Evolutionary conservation across 2,113 vertebrate genomes (phyloP), one percentile per base, ranked within the genome.

Genomic region (Climacteris rufus): DNA sequence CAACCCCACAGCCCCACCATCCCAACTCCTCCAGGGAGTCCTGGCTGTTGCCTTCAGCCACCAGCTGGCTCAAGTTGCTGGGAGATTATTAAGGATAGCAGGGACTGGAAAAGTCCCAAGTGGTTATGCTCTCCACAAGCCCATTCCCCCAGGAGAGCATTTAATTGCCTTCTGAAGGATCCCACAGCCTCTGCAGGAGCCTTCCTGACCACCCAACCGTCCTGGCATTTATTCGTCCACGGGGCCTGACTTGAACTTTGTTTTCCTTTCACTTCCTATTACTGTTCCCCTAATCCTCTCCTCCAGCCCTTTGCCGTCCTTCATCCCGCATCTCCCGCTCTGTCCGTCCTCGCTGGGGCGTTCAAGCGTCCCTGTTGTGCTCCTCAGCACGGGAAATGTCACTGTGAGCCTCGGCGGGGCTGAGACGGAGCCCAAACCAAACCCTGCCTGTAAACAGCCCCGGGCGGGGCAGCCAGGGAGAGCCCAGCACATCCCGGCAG

Each of bases 221-320:
- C 78, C 90, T 68, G 90, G 57, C 57, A 72, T 81, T 94, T 87
- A 90, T 89, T 91, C 52, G 8, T 95, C 90, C 87, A 86, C 11
- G 0, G 75, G 83, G 68, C 53, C 81, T 76, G 89, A 39, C 90
- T 63, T 92, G 83, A 91, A 90, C 91, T 95, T 91, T 89, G 77
- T 91, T 96, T 96, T 94, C 87, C 92, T 92, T 97, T 97, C 96
- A 91, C 90, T 96, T 97, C 95, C 69, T 84, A 96, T 97, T 96
- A 96, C 78, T 4, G 57, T 82, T 92, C 35, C 72, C 77, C 71
- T 70, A 68, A 92, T 94, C 77, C 65, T 92, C 91, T 95, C 91
- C 91, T 93, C 77, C 91, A 84, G 92, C 83, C 83, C 75, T 87
- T 84, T 54, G 78, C 92, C 33, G 1, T 52, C 88, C 85, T 96